phyloP scores from a whole-genome alignment of 1,140 invertebrate species.

The Ceratina australensis region DNA sequence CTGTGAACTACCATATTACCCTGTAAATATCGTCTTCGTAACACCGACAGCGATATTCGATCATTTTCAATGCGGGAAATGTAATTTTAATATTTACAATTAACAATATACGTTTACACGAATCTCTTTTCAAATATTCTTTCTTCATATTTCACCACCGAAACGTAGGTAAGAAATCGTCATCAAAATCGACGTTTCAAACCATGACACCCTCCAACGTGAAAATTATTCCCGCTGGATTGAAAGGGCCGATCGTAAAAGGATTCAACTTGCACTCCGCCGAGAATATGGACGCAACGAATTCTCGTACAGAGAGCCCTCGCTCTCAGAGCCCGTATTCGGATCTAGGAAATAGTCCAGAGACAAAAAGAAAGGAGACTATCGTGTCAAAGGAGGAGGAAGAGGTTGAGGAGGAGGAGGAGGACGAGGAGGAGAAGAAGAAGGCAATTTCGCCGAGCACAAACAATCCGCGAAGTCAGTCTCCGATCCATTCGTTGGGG shows the following conservation, averaged over 20 bases:
- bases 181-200: conserved; percentile 64
- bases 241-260: conserved; percentile 62
- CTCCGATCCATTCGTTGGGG: conserved; percentile 83
- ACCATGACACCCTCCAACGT: conserved; percentile 65
- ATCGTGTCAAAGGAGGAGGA: conserved; percentile 57
- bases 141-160: neutral
- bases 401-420: too few species aligned
- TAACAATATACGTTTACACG: conserved; percentile 35
- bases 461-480: conserved; percentile 80
- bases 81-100: conserved; percentile 15
- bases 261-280: conserved; percentile 69
- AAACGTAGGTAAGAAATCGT: conserved; percentile 68
- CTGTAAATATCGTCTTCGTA: neutral
- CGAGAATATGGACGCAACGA: conserved; percentile 65
- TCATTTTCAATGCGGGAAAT: conserved; percentile 20
- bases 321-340: conserved; percentile 71
- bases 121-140: neutral
- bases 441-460: conserved; percentile 62
- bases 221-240: conserved; percentile 72
- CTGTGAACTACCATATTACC: conserved; percentile 6
- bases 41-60: conserved; percentile 9
- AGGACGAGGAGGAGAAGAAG: too few species aligned
- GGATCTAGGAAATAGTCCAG: conserved; percentile 69
- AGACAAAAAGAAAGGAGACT: conserved; percentile 61
- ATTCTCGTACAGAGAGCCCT: conserved; percentile 62